Conservation (phyloP, 2,113 vertebrate species). For the Candoia aspera region DNA sequence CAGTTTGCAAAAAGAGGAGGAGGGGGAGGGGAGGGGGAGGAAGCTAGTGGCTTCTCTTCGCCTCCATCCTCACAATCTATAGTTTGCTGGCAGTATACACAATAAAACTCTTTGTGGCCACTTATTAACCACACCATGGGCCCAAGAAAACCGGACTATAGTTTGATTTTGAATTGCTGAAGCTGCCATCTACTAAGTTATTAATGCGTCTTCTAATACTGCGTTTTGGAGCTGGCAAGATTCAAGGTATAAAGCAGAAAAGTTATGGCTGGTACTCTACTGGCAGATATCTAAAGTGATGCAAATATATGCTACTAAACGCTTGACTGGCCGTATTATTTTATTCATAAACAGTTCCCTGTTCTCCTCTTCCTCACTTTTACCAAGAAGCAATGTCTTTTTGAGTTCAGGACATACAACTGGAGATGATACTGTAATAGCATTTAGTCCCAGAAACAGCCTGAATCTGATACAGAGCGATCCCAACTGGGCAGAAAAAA, state of each 20-base stretch:
- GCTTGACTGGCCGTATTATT: not conserved
- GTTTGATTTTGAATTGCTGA: not conserved
- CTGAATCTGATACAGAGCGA: not conserved
- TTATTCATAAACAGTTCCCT: not conserved
- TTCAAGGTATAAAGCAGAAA: not conserved
- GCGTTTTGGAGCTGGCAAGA: not conserved
- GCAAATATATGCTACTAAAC: not conserved
- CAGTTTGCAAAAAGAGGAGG: too few species aligned
- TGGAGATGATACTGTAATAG: not conserved
- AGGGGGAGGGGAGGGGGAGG: too few species aligned
- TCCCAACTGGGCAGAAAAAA: not conserved
- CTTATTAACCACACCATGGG: not conserved
- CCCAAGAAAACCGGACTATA: not conserved
- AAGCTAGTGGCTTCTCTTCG: too few species aligned
- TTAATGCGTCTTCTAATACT: not conserved
- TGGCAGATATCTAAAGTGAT: not conserved
- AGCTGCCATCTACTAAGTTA: not conserved
- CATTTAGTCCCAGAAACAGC: not conserved
- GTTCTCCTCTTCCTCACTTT: not conserved
- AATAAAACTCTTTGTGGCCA: not conserved
- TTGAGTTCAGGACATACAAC: not conserved
- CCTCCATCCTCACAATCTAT: too few species aligned
- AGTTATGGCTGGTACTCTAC: not conserved
- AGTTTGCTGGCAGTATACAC: too few species aligned
- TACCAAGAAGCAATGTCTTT: not conserved